phyloP scores from a whole-genome alignment of 2,797 vertebrate genomes.

The Atherinosoma microstoma region DNA sequence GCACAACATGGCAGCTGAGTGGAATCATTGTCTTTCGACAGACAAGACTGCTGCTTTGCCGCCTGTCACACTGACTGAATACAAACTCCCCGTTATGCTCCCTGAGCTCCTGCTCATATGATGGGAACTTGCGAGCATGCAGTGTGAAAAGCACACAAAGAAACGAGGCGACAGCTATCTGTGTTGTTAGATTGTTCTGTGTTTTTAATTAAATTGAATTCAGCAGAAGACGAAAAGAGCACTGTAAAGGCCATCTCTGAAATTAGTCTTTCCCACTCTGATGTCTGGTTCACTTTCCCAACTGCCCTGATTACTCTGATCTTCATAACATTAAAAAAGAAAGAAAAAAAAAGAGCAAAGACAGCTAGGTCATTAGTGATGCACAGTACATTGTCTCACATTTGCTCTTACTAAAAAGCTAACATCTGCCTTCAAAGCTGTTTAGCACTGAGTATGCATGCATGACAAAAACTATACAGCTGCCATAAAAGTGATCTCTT shows the following conservation, averaged over 20 bases:
- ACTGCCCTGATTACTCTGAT: constrained; percentile 43
- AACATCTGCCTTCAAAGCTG: constrained; percentile 65
- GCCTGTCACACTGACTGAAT: constrained; percentile 76
- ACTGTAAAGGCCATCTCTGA: constrained; percentile 32
- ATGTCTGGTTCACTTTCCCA: constrained; percentile 50
- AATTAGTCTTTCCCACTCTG: constrained; percentile 45
- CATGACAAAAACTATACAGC: constrained; percentile 37
- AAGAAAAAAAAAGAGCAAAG: constrained; percentile 30
- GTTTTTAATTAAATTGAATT: constrained; percentile 66
- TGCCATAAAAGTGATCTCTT: constrained; percentile 34
- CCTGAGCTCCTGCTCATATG: constrained; percentile 62
- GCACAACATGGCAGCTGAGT: constrained; percentile 72
- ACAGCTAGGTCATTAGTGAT: constrained; percentile 63
- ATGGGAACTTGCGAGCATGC: constrained; percentile 66
- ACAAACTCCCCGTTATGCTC: constrained; percentile 67
- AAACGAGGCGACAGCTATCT: constrained; percentile 44
- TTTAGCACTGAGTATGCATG: constrained; percentile 21
- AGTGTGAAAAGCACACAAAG: constrained; percentile 65
- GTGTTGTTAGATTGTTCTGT: constrained; percentile 50
- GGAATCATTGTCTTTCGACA: constrained; percentile 76
- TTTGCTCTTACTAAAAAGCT: constrained; percentile 52
- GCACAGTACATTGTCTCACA: constrained; percentile 50
- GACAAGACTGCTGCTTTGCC: constrained; percentile 73
- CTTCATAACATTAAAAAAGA: constrained; percentile 18
- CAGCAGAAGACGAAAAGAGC: constrained; percentile 38